phyloP scores from a whole-genome alignment of 64 coral and sea anemone species.

The Orbicella faveolata region DNA sequence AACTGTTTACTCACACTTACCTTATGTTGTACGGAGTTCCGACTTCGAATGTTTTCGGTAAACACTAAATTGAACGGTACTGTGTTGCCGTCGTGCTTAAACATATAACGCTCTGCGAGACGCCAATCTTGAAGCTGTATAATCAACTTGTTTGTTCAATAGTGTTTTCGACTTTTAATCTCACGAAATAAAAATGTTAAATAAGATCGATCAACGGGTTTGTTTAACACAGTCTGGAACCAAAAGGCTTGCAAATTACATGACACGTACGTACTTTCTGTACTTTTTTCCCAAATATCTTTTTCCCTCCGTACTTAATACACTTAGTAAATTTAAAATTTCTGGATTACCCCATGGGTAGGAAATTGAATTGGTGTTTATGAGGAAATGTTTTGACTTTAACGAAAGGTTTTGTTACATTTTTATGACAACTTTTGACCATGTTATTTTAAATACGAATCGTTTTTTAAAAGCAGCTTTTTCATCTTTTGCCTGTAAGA shows the following conservation, averaged over 20 bases:
- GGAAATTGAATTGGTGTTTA: background rate
- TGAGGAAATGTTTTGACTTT: background rate
- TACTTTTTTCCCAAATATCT: no score
- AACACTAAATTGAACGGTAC: background rate
- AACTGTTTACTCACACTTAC: constrained; percentile 1
- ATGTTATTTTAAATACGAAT: background rate
- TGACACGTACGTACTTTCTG: no score
- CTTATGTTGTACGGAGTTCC: background rate
- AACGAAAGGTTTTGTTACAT: background rate
- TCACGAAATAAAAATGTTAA: background rate
- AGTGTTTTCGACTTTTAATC: background rate
- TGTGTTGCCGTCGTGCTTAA: background rate
- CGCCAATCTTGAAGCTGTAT: background rate
- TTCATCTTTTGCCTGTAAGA: background rate
- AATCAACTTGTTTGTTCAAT: background rate
- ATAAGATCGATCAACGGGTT: background rate
- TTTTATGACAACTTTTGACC: background rate
- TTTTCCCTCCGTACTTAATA: no score
- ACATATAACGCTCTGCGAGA: no score
- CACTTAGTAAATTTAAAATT: background rate
- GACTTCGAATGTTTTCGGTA: background rate
- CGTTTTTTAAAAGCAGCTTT: background rate
- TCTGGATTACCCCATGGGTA: background rate
- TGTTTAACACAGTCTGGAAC: no score
- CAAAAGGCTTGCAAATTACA: no score